A percentile compares a stretch with the other conserved stretches of the same genome.
Evolutionary conservation across 2,888 invertebrate genomes (phyloP).

Genomic region (Griposia aprilina): DNA sequence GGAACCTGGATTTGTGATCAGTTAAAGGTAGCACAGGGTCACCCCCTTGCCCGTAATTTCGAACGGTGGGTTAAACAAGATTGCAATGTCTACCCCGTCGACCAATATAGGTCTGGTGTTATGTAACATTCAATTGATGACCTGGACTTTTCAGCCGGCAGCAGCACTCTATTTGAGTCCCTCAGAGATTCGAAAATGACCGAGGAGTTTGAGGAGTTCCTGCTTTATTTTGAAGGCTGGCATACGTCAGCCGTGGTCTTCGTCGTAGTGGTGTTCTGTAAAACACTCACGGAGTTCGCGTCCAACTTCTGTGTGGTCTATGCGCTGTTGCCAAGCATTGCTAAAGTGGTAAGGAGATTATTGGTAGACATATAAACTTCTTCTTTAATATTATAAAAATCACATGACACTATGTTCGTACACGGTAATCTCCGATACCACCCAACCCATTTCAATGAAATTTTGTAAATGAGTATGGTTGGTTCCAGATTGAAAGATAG

Average conservation of each 20-base stretch:
- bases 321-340: slow-evolving; percentile 75
- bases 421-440: background rate
- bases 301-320: slow-evolving; percentile 74
- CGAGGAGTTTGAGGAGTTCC: slow-evolving; percentile 75
- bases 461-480: background rate
- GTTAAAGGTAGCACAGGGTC: background rate
- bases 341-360: slow-evolving; percentile 74
- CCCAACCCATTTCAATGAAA: background rate
- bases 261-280: slow-evolving; percentile 77
- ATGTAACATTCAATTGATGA: background rate
- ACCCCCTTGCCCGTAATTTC: background rate
- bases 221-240: slow-evolving; percentile 72
- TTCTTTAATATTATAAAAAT: too few relatives aligned
- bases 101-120: background rate
- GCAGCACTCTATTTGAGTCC: slow-evolving; percentile 76
- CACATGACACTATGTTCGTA: too few relatives aligned
- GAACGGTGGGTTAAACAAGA: background rate
- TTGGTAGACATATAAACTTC: background rate
- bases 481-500: background rate
- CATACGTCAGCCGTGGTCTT: slow-evolving; percentile 73
- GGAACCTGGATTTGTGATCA: background rate
- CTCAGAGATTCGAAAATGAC: slow-evolving; percentile 79
- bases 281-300: slow-evolving; percentile 79
- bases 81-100: background rate
- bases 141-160: slow-evolving; percentile 70